A percentile compares a stretch with the other conserved stretches of the same genome.
These are phyloP conservation scores for Fregetta grallaria DNA, from an alignment of 2,113 vertebrate genomes.

Conservation along the genomic window DNA sequence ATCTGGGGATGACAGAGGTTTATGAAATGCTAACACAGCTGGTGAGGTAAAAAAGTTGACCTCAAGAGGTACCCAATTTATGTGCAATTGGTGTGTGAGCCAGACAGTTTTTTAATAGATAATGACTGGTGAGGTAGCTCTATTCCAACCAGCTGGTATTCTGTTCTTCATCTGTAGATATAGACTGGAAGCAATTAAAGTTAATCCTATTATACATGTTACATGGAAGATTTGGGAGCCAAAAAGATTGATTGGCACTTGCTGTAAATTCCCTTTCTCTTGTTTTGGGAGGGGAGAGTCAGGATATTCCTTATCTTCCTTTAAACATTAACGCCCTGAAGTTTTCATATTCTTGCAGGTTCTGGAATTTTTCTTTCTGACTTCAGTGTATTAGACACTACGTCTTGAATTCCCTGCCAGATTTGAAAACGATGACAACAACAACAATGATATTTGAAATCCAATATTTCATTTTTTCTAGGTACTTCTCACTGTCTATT, in stretches of 20 bases:
- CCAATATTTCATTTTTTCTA: neutral
- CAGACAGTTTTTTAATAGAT: neutral
- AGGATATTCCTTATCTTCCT: neutral
- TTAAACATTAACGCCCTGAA: neutral
- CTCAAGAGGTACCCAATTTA: neutral
- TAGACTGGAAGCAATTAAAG: conserved; percentile 37
- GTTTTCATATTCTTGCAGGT: neutral
- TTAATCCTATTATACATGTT: conserved; percentile 28
- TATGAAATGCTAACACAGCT: neutral
- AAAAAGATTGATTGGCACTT: neutral
- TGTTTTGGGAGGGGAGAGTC: fast-evolving
- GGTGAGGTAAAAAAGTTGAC: neutral
- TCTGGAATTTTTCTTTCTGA: neutral
- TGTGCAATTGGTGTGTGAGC: neutral
- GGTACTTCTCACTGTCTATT: neutral
- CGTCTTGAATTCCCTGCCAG: neutral
- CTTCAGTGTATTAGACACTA: neutral
- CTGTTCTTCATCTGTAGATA: conserved; percentile 13
- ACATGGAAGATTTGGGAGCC: neutral
- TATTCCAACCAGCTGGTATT: neutral
- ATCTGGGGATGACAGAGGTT: neutral
- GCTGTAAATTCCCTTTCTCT: neutral
- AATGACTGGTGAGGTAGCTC: neutral
- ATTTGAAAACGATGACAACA: neutral
- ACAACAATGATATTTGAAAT: neutral